Evolutionary conservation across 2,888 invertebrate genomes (phyloP).

Genomic region (Hipparchia sbordonii): DNA sequence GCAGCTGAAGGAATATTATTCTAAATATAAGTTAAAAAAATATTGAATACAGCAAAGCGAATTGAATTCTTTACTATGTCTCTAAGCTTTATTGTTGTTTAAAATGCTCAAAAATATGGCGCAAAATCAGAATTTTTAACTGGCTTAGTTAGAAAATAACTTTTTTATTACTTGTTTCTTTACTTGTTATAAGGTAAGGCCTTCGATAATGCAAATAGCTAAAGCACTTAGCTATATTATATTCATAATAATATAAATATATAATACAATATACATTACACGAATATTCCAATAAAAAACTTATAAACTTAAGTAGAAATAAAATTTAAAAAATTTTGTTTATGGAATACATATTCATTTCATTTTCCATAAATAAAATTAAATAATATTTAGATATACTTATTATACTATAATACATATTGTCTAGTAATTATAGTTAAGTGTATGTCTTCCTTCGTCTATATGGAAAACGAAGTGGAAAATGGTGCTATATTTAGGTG

Average conservation of each 20-base stretch:
- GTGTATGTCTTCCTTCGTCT: slow-evolving; percentile 38
- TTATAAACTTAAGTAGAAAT: slow-evolving; percentile 26
- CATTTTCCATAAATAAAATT: slow-evolving; percentile 63
- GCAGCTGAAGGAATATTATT: background rate
- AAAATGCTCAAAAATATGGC: slow-evolving; percentile 1
- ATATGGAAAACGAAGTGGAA: slow-evolving; percentile 44
- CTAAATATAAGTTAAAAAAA: background rate
- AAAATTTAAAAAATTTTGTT: slow-evolving; percentile 44
- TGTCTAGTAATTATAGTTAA: slow-evolving; percentile 45
- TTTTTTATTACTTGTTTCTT: background rate
- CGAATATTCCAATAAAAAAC: slow-evolving; percentile 29
- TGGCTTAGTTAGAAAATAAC: background rate
- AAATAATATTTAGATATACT: background rate
- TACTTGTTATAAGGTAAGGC: background rate
- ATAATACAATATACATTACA: background rate
- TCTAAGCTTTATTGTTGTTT: background rate
- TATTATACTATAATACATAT: background rate
- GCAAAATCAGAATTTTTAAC: background rate
- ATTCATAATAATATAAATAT: slow-evolving; percentile 4
- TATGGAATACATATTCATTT: slow-evolving; percentile 77
- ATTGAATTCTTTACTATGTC: no score
- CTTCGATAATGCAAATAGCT: background rate
- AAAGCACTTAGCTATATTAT: background rate
- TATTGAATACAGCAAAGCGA: background rate
- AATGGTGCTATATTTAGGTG: slow-evolving; percentile 45